phyloP scores from a whole-genome alignment of 2,888 invertebrate species.

The Tricholauxania praeusta region DNA sequence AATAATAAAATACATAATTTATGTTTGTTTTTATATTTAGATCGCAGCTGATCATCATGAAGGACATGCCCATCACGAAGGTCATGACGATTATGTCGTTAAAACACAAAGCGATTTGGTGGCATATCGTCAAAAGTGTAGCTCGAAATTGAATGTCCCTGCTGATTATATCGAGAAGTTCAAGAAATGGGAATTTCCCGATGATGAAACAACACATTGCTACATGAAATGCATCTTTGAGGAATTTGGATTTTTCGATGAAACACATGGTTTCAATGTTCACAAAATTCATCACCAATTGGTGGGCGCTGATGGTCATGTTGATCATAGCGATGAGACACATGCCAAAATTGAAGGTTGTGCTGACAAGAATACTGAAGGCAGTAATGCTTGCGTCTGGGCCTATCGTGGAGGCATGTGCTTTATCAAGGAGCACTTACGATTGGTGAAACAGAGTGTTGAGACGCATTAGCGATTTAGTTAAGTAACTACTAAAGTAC shows the following conservation, averaged over 20 bases:
- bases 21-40: constrained; percentile 30
- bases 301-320: constrained; percentile 50
- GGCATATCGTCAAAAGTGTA: constrained; percentile 57
- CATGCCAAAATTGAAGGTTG: constrained; percentile 61
- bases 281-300: constrained; percentile 64
- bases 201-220: constrained; percentile 62
- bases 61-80: constrained; percentile 40
- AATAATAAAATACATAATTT: neutral
- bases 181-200: constrained; percentile 61
- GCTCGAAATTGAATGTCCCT: constrained; percentile 53
- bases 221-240: constrained; percentile 65
- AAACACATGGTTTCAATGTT: constrained; percentile 60
- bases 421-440: constrained; percentile 59
- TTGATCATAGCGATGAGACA: constrained; percentile 58
- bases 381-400: constrained; percentile 60
- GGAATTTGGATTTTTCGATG: constrained; percentile 63
- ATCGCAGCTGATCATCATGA: constrained; percentile 52
- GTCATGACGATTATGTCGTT: constrained; percentile 55
- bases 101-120: constrained; percentile 62
- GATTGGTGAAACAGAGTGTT: constrained; percentile 60
- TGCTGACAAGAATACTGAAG: constrained; percentile 59
- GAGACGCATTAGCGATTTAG: constrained; percentile 40
- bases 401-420: constrained; percentile 64
- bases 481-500: neutral
- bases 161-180: constrained; percentile 60